Conservation (phyloP, 2,888 invertebrate species). For the Onchidella celtica region DNA sequence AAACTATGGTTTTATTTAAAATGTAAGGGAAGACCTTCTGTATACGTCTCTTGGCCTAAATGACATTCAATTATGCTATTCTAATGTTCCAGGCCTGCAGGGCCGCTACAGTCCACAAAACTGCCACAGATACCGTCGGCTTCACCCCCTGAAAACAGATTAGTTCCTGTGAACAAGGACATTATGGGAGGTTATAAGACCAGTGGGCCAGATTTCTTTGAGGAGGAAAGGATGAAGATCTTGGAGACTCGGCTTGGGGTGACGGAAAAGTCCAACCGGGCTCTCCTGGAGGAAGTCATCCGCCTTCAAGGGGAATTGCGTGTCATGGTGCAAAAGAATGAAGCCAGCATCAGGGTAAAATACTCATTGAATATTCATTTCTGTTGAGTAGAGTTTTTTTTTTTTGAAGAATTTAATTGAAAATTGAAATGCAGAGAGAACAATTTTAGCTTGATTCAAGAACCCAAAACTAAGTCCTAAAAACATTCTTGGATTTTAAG, state of each 20-base stretch:
- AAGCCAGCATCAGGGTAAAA: slow-evolving; percentile 61
- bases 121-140: slow-evolving; percentile 33
- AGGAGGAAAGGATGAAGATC: slow-evolving; percentile 71
- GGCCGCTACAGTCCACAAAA: slow-evolving; percentile 16
- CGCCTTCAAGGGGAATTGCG: slow-evolving; percentile 77
- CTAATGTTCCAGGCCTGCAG: slow-evolving; percentile 30
- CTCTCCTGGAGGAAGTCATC: slow-evolving; percentile 79
- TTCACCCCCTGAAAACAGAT: slow-evolving; percentile 47
- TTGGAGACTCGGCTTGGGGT: slow-evolving; percentile 77
- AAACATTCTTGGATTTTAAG: no score
- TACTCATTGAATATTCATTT: neutral
- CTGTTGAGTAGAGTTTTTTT: no score
- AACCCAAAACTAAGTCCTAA: no score
- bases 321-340: slow-evolving; percentile 69
- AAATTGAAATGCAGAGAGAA: no score
- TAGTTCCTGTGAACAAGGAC: slow-evolving; percentile 43
- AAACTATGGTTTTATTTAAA: no score
- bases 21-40: no score
- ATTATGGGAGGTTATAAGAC: slow-evolving; percentile 38
- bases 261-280: slow-evolving; percentile 79
- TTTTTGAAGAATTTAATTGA: neutral
- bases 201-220: slow-evolving; percentile 57
- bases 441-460: no score
- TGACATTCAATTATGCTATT: no score
- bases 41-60: no score